Evolutionary conservation across 2,888 invertebrate species (phyloP).

Genomic region (Mellilla xanthometata): DNA sequence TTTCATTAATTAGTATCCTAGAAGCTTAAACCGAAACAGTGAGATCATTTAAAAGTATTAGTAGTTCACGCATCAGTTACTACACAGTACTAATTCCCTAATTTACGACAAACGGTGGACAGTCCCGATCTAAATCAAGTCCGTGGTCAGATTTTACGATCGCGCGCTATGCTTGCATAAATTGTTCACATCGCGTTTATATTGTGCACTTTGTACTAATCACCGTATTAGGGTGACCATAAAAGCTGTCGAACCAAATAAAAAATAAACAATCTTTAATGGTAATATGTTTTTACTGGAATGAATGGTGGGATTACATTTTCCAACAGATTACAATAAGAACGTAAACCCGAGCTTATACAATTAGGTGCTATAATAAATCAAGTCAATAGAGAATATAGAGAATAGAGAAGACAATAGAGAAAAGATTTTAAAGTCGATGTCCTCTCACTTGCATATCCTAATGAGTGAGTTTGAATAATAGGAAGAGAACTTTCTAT

Average conservation of each 20-base stretch:
- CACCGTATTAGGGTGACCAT: constrained; percentile 27
- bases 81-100: constrained; percentile 17
- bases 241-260: not conserved
- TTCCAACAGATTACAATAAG: too few species aligned
- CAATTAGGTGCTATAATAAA: too few species aligned
- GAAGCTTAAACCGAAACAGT: not conserved
- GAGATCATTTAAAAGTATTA: constrained; percentile 1
- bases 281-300: too few species aligned
- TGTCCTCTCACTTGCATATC: too few species aligned
- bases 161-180: constrained; percentile 17
- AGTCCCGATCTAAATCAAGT: constrained; percentile 35
- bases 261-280: too few species aligned
- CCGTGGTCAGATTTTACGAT: constrained; percentile 34
- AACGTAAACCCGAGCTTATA: too few species aligned
- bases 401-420: too few species aligned
- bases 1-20: not conserved
- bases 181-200: constrained; percentile 28
- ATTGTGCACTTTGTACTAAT: constrained; percentile 32
- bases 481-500: too few species aligned
- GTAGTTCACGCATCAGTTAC: constrained; percentile 2
- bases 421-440: too few species aligned
- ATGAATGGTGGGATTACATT: too few species aligned
- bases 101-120: constrained; percentile 35
- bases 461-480: too few species aligned
- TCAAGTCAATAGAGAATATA: too few species aligned